A percentile compares a stretch with the other conserved stretches of the same genome.
Conservation (phyloP, 2,113 vertebrate genomes). For the Chauna torquata region DNA sequence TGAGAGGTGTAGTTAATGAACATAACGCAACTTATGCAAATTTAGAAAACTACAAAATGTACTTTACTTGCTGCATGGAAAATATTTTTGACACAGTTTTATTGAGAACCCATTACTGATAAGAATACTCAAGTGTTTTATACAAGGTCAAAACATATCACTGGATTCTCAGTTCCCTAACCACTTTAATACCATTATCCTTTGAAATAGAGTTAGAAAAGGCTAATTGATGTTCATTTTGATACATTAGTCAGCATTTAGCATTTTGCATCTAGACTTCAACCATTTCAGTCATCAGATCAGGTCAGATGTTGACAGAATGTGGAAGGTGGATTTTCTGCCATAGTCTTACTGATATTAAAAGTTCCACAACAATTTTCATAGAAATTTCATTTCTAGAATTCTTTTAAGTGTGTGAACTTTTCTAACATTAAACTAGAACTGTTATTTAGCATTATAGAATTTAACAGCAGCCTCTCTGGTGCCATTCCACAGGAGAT, state of each 20-base stretch:
- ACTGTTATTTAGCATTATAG: not conserved
- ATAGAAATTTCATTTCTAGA: not conserved
- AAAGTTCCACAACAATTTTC: not conserved
- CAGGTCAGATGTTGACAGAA: not conserved
- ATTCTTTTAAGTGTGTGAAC: not conserved
- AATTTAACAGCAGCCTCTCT: not conserved
- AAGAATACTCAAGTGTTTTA: not conserved
- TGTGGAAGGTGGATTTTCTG: not conserved
- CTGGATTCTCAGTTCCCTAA: not conserved
- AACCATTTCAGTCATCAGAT: not conserved
- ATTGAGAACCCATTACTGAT: not conserved
- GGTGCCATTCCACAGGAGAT: not conserved
- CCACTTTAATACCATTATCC: not conserved
- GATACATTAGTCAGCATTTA: not conserved
- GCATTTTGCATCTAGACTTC: not conserved
- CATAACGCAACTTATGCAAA: not conserved
- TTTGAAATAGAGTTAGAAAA: not conserved
- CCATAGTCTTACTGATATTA: not conserved
- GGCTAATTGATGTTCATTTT: not conserved
- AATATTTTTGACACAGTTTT: not conserved
- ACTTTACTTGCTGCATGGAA: not conserved
- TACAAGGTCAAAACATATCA: not conserved
- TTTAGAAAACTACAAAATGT: not conserved
- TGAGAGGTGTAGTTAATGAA: not conserved
- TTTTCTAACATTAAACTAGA: not conserved